Percentiles rank a stretch among this genome's conserved stretches.
Evolutionary conservation across 2,888 invertebrate species (phyloP).

Genomic region (Eupithecia centaureata): DNA sequence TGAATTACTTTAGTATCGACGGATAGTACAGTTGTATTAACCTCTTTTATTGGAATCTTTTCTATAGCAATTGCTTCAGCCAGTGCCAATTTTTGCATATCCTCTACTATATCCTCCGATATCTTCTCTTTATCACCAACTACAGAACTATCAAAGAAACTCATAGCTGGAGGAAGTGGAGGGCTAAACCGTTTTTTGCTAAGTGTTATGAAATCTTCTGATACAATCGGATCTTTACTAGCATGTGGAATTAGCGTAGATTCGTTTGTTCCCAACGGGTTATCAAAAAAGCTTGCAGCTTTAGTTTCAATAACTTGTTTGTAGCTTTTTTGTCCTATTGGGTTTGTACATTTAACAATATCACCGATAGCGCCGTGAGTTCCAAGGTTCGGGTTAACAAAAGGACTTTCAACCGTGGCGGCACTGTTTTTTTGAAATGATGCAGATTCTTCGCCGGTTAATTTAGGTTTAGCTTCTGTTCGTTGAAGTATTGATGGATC

Average conservation of each 20-base stretch:
- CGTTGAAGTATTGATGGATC: constrained; percentile 19
- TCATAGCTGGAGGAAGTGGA: constrained; percentile 33
- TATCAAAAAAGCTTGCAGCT: constrained; percentile 17
- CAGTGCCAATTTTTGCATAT: constrained; percentile 25
- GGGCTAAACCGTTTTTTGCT: constrained; percentile 15
- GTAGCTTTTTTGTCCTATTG: constrained; percentile 18
- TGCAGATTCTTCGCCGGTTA: background rate
- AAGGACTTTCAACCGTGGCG: background rate
- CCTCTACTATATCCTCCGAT: constrained; percentile 19
- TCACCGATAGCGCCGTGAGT: constrained; percentile 30
- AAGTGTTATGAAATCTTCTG: background rate
- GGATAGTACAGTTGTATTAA: constrained; percentile 8
- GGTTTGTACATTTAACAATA: constrained; percentile 9
- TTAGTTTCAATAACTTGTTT: constrained; percentile 11
- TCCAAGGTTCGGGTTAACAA: constrained; percentile 17
- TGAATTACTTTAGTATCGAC: constrained; percentile 14
- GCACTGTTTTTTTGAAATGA: background rate
- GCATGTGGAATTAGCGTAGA: constrained; percentile 1
- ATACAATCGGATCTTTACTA: background rate
- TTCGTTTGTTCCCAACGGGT: background rate
- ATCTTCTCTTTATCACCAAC: constrained; percentile 13
- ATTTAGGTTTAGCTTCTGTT: constrained; percentile 13
- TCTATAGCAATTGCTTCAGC: constrained; percentile 29
- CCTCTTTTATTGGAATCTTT: constrained; percentile 19
- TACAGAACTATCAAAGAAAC: constrained; percentile 36